Conservation (phyloP, 2,888 invertebrate species). For the Calameuta idolon region DNA sequence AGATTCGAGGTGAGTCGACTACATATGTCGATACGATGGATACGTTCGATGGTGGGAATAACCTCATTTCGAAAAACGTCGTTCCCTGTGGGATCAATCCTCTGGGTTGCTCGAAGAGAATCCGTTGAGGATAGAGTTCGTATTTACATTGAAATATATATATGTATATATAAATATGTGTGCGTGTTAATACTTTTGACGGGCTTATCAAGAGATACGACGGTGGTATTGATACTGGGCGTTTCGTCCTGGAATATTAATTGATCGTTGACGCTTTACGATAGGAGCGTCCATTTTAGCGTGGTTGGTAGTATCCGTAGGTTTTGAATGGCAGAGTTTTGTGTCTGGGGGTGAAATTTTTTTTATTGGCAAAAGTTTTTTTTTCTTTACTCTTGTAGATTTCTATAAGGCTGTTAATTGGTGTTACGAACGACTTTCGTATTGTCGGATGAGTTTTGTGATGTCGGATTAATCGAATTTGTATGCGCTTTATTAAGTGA, state of each 20-base stretch:
- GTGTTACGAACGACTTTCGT: neutral
- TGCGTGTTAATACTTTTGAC: neutral
- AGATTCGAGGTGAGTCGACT: slow-evolving; percentile 27
- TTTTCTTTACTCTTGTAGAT: neutral
- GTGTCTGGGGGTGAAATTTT: neutral
- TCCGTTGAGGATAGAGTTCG: neutral
- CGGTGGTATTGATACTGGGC: neutral
- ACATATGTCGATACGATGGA: neutral
- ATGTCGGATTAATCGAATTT: neutral
- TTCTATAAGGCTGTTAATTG: neutral
- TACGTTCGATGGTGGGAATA: neutral
- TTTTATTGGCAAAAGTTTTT: neutral
- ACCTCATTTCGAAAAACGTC: neutral
- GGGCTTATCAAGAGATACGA: neutral
- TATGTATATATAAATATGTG: neutral
- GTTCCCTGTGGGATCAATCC: neutral
- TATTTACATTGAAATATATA: neutral
- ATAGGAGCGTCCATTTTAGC: neutral
- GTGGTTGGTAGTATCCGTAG: too few relatives aligned
- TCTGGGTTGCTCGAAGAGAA: neutral
- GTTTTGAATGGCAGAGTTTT: neutral
- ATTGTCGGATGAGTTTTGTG: neutral
- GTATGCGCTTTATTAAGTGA: neutral
- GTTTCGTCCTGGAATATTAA: neutral
- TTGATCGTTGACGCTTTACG: neutral